Evolutionary conservation across 1,140 invertebrate genomes (phyloP), one percentile per base, ranked within the genome.

Genomic region (Bombus sylvicola): DNA sequence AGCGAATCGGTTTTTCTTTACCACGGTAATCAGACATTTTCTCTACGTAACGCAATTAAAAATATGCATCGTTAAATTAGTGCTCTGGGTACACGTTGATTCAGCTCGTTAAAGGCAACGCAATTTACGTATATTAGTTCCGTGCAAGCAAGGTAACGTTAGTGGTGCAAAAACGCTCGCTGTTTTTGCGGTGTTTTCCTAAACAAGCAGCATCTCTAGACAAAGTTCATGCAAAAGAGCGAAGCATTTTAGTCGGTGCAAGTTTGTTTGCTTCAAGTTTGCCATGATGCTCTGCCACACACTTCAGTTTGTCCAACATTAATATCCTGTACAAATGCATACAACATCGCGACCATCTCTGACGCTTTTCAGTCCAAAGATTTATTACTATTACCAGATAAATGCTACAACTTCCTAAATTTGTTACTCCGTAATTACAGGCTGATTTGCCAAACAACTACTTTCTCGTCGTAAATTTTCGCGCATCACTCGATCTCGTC

Each of bases 131-230:
- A 78, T 43, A 43, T 79, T 71, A 84, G 31, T 43, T 57, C 43
- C 5, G 75, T 41, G 31, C 18, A 78, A 57, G 34, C 81, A 13
- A 18, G 15, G 75, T 8, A 39, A 57, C n/a, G 43, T 69, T 66
- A 22, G 31, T 18, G 13, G 28, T 0, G 76, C 68, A 89, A 89
- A 89, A 87, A 87, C 88, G 69, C 87, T 85, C 41, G 78, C 79
- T 25, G 57, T 89, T 88, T 89, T 88, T 86, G 85, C 83, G 81
- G 41, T 83, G 47, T 91, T 86, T 87, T 86, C 87, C 86, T 31
- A 53, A 80, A 66, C 77, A 74, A 62, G 34, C 68, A 85, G 18
- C 76, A 59, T 57, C 64, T 75, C 82, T 37, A 41, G 47, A 68
- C 76, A 39, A 72, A 71, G 53, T 73, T 72, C 53, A 25, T 22